Base-by-base conservation (phyloP, 2,797 vertebrate genomes). In the Notoglanidium macrostoma region DNA sequence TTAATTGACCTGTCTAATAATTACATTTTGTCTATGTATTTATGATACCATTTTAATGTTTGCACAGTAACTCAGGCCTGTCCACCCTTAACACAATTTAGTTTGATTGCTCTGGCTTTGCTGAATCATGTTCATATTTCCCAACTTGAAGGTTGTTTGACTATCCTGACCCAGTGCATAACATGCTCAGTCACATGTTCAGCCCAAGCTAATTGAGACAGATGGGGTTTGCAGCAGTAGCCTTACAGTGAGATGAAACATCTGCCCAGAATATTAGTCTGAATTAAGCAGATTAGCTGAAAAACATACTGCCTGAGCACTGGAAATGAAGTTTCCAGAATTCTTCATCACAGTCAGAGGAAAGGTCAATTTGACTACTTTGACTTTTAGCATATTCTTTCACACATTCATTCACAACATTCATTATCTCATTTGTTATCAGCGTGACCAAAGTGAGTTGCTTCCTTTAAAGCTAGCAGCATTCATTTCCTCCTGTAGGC, bases 251-350 rank as follows among this genome's bases (percentile, higher is more conserved):
- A 87, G 84, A 85, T 84, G 81, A 91, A 91, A 90, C 90, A 90
- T 89, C 90, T 91, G 90, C 86, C 86, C 81, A 72, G 76, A 89
- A 82, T 86, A 89, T 91, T 84, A 91, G 86, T 88, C 61, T 84
- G 77, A 87, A 87, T 90, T 91, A 90, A 85, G 86, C 67, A 88
- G 83, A 88, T 91, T 88, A 90, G 72, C 86, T 70, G 40, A 89
- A 89, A 87, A 89, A 85, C 85, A 82, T 87, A 86, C 85, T 87
- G 84, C 57, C 85, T 40, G 67, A 70, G 72, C 77, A 49, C 77
- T 79, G 72, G 74, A 84, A 84, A 46, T 2, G 63, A 79, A 78
- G 51, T 78, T 84, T 87, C 65, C 77, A 83, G 83, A 86, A 87
- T 72, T 87, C 61, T 78, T 87, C 14, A 78, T 84, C 72, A 57